Base-by-base conservation (phyloP, 2,113 vertebrate genomes). In the Nyctibius bracteatus region DNA sequence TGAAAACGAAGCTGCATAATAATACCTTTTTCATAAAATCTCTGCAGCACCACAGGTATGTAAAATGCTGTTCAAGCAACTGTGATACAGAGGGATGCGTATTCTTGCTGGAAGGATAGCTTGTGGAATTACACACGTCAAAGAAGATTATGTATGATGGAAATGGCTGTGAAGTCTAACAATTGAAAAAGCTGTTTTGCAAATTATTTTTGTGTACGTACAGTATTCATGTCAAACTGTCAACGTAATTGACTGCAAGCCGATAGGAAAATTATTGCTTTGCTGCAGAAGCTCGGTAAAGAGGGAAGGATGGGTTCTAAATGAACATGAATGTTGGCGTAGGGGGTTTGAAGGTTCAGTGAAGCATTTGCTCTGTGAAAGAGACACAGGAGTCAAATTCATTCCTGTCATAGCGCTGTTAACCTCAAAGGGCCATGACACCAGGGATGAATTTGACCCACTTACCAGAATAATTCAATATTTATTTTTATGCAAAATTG, bases 401-500 rank as follows among this genome's bases (percentile, higher is more conserved):
- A 72, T 91, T 94, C 71, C 86, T 51, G 37, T 92, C 2, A 2
- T 70, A 79, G 58, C 2, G 4, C 83, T 73, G 70, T 87, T 96
- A 88, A 80, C 83, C 94, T 94, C 84, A 80, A 79, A 92, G 91
- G 66, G 39, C 91, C 59, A 28, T 89, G 95, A 94, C 90, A 92
- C 77, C 70, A 55, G 83, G 88, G 92, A 94, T 96, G 91, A 97
- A 96, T 95, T 96, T 94, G 91, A 94, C 92, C 72, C 83, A 78
- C 88, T 96, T 93, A 96, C 90, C 96, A 87, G 92, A 95, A 96
- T 92, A 94, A 92, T 92, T 92, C 77, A 58, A 14, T 97, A 96
- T 96, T 97, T 96, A 94, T 96, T 97, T 96, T 92, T 77, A 62
- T 94, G 92, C 92, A 92, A 94, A 96, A 94, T 84, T 96, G 96